Conservation (phyloP, 23 tunicate species). For the Botrylloides violaceus region DNA sequence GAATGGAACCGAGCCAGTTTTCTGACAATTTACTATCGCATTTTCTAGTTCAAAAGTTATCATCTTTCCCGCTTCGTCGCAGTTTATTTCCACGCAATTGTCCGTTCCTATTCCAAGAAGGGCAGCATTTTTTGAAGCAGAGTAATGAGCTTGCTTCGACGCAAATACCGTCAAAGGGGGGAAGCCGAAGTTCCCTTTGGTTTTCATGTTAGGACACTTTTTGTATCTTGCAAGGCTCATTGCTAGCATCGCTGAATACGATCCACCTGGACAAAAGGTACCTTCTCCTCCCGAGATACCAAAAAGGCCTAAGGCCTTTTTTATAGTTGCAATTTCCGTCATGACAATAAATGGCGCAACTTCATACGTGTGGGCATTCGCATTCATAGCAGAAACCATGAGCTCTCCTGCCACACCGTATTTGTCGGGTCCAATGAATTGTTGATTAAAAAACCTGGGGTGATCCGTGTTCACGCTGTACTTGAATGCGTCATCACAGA, state of each 20-base stretch:
- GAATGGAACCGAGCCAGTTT: conserved; percentile 51
- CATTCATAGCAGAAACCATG: conserved; percentile 11
- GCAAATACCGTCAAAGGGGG: conserved; percentile 39
- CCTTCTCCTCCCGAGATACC: conserved; percentile 12
- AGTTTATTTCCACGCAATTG: conserved; percentile 38
- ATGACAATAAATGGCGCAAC: conserved; percentile 18
- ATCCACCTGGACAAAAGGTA: conserved; percentile 38
- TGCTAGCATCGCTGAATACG: conserved; percentile 61
- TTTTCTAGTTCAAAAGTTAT: conserved; percentile 52
- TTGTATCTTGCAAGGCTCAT: conserved; percentile 50
- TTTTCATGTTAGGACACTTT: conserved; percentile 49
- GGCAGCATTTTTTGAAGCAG: conserved; percentile 52
- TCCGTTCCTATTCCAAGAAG: conserved; percentile 50
- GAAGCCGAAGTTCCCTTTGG: conserved; percentile 24
- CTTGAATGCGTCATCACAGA: neutral
- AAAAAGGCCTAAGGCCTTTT: conserved; percentile 5
- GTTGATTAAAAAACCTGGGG: conserved; percentile 32
- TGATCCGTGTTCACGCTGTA: neutral
- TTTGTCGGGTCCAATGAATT: conserved; percentile 17
- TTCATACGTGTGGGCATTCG: conserved; percentile 27
- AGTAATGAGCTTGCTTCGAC: conserved; percentile 61
- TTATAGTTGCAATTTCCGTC: conserved; percentile 16
- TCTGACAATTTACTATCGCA: conserved; percentile 14
- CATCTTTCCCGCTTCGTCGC: conserved; percentile 60
- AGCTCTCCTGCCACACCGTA: conserved; percentile 21